Evolutionary conservation across 2,797 vertebrate species (phyloP), one percentile per base, ranked within the genome.

Genomic region (Onychomys arenicola): DNA sequence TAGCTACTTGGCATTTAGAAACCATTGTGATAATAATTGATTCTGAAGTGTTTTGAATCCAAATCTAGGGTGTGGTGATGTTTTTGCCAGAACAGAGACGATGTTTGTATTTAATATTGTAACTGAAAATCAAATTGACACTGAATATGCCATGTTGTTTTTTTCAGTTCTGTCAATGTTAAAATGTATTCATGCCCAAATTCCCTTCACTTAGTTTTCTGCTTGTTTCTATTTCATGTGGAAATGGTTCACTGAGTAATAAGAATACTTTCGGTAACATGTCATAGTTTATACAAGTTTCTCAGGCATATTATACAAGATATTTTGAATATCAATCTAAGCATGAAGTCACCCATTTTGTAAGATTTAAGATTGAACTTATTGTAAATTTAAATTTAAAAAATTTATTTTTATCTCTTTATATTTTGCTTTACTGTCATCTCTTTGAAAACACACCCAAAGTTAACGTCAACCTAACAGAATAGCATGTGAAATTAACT

Each of bases 381-480:
- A n/a, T 55, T 89, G 83, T 95, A 85, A 93, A 90, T 89, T 91
- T 77, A 88, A 88, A 73, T 92, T 67, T 83, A 93, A 88, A 43
- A 59, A 37, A 40, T 83, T 90, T 85, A 77, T 78, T 80, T 87
- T 85, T 82, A 78, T 73, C 40, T 82, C 63, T 21, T 90, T 87
- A 59, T 34, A 84, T 61, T 92, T 46, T 78, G 43, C 46, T 83
- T 46, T 85, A 23, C n/a, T 95, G 4, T 92, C 12, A 46, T 9
- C 23, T 93, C n/a, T 88, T 29, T 92, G 67, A 46, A 49, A 91
- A 81, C 82, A 71, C 10, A 93, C 19, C 34, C 63, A 83, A 94
- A 88, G 32, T 59, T 94, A 78, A 32, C 40, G 69, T 43, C 61
- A 37, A 29, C 19, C 65, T 59, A 59, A 96, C 6, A 90, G 16